Conservation (phyloP, 1,140 invertebrate genomes). For the Eumeta japonica region DNA sequence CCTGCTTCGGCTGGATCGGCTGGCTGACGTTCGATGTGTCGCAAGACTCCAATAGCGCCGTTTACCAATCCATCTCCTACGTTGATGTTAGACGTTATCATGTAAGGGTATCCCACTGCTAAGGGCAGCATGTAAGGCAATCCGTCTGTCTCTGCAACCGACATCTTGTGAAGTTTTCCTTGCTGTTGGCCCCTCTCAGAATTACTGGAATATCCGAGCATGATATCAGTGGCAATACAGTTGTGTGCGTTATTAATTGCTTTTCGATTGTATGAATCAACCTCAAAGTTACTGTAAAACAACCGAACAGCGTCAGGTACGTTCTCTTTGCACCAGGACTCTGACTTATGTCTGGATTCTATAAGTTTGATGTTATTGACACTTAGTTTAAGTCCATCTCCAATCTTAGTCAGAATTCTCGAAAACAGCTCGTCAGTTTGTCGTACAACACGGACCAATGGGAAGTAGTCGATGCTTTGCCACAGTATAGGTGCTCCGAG, state of each 20-base stretch:
- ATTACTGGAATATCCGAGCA: slow-evolving; percentile 14
- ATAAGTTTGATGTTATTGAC: slow-evolving; percentile 12
- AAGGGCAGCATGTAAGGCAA: slow-evolving; percentile 21
- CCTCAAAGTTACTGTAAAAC: slow-evolving; percentile 16
- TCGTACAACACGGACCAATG: slow-evolving; percentile 23
- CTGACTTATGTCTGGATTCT: slow-evolving; percentile 13
- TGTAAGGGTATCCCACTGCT: slow-evolving; percentile 22
- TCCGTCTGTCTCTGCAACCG: slow-evolving; percentile 19
- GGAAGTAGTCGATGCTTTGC: slow-evolving; percentile 22
- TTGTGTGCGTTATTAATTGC: slow-evolving; percentile 17
- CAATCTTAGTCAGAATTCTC: no score
- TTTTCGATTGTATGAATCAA: slow-evolving; percentile 16
- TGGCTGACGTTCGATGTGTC: slow-evolving; percentile 15
- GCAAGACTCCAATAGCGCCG: slow-evolving; percentile 23
- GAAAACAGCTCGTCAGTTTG: slow-evolving; percentile 24
- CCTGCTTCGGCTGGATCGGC: slow-evolving; percentile 14
- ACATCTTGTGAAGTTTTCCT: slow-evolving; percentile 26
- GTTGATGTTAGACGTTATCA: slow-evolving; percentile 29
- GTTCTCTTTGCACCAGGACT: slow-evolving; percentile 11
- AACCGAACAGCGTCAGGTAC: slow-evolving; percentile 15
- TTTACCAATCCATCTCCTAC: slow-evolving; percentile 31
- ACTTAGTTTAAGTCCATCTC: no score
- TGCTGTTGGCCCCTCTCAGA: slow-evolving; percentile 13
- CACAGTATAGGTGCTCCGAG: slow-evolving; percentile 21
- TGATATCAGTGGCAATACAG: slow-evolving; percentile 17